Base-by-base conservation (phyloP, 2,888 invertebrate genomes). In the Drosophila quinaria region DNA sequence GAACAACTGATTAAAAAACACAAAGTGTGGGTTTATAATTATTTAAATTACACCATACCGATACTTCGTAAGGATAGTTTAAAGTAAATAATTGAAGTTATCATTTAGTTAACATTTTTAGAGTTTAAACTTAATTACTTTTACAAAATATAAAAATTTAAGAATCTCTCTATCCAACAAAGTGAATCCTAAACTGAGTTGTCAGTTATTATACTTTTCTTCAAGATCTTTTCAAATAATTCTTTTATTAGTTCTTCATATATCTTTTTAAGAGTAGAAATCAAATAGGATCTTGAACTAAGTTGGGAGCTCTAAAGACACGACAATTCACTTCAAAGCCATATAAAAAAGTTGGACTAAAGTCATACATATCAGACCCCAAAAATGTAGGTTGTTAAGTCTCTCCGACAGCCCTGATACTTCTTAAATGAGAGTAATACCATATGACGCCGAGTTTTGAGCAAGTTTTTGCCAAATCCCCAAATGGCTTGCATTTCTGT, bases 401-500 rank as follows among this genome's bases (percentile, higher is more conserved):
- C 9, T 0, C 15, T 4, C 6, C 9, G 3, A n/a, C 19, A 19
- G 22, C 13, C 9, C 0, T 17, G 33, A 35, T 67, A 67, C 67
- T 54, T 67, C 29, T 9, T 35, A 39, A 51, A n/a, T 0, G 19
- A 66, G 65, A 47, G 68, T 65, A 64, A 37, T 33, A 2, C 50
- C 41, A 58, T 54, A 64, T 65, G 60, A 64, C 55, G 59, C 42
- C 41, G 19, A 41, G 62, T 70, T 64, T 62, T 37, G 11, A 46
- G 39, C 35, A 35, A 51, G 54, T 70, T 69, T 72, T 77, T 80
- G 80, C 70, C 80, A 80, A 81, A 83, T 78, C 75, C 70, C 69
- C 62, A 59, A 78, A 59, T 66, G 64, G 55, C 52, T 65, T 78
- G 80, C 86, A 82, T 46, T 69, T 69, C 60, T 58, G 31, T 54